Evolutionary conservation across 37 sponge, comb jelly and placozoan genomes (phyloP).

Genomic region (Bolinopsis microptera): DNA sequence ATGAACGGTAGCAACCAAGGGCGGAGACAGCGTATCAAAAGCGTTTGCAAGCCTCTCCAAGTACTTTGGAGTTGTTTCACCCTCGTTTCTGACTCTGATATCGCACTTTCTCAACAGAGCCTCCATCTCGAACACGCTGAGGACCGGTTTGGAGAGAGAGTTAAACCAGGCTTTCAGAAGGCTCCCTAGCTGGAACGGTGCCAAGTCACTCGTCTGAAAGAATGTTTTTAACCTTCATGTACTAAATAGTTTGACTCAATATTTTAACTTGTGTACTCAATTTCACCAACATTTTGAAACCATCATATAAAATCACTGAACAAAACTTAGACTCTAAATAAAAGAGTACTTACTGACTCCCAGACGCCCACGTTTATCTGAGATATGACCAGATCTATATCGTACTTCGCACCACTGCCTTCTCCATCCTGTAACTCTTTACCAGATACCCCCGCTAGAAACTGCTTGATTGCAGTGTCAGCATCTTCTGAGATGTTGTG

Average conservation of each 20-base stretch:
- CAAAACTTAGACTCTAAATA: not conserved
- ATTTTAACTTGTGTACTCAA: too few relatives aligned
- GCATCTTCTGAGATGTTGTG: not conserved
- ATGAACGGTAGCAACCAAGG: not conserved
- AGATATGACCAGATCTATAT: not conserved
- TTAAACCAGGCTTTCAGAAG: not conserved
- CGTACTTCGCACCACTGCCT: too few relatives aligned
- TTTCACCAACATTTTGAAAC: too few relatives aligned
- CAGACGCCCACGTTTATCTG: not conserved
- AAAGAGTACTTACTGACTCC: not conserved
- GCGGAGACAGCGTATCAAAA: not conserved
- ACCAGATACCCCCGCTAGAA: not conserved
- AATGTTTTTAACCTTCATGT: not conserved
- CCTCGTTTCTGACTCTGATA: not conserved
- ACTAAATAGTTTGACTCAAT: too few relatives aligned
- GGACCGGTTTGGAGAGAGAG: not conserved
- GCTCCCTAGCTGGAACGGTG: not conserved
- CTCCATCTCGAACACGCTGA: not conserved
- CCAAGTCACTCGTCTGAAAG: not conserved
- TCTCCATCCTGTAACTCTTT: not conserved
- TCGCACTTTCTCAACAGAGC: not conserved
- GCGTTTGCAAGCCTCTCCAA: not conserved
- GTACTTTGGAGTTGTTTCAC: not conserved
- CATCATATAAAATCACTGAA: too few relatives aligned
- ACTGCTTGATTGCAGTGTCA: not conserved